Conservation (phyloP, 1,140 invertebrate genomes). For the Drosophila parabipectinata region DNA sequence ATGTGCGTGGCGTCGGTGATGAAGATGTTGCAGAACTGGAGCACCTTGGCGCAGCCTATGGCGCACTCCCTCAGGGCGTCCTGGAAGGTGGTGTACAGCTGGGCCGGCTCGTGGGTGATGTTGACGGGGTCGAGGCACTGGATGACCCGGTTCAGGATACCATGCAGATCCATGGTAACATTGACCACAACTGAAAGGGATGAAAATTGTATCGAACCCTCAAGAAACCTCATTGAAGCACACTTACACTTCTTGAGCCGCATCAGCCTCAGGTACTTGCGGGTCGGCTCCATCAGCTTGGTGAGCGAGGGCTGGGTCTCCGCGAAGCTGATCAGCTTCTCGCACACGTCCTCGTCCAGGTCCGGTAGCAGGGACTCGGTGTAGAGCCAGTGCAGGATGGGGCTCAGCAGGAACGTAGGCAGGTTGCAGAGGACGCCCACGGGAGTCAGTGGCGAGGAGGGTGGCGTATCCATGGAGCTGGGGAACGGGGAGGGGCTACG, state of each 20-base stretch:
- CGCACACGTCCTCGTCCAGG: slow-evolving; percentile 86
- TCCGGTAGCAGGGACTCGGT: slow-evolving; percentile 87
- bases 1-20: slow-evolving; percentile 86
- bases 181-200: slow-evolving; percentile 86
- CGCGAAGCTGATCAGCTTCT: slow-evolving; percentile 85
- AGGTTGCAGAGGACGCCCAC: slow-evolving; percentile 81
- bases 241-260: slow-evolving; percentile 87
- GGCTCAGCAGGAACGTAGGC: slow-evolving; percentile 86
- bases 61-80: slow-evolving; percentile 86
- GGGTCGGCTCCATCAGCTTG: slow-evolving; percentile 86
- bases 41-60: slow-evolving; percentile 86
- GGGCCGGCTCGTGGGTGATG: slow-evolving; percentile 85
- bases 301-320: slow-evolving; percentile 85
- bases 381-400: slow-evolving; percentile 87
- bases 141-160: slow-evolving; percentile 86
- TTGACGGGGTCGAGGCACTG: slow-evolving; percentile 85
- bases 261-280: slow-evolving; percentile 87
- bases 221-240: not conserved
- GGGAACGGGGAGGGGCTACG: slow-evolving; percentile 76
- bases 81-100: slow-evolving; percentile 87
- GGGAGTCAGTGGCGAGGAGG: slow-evolving; percentile 77
- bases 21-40: slow-evolving; percentile 87
- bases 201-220: not conserved
- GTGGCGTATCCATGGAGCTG: slow-evolving; percentile 76
- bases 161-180: slow-evolving; percentile 87